phyloP scores from a whole-genome alignment of 2,113 vertebrate species.

The Illadopsis cleaveri region DNA sequence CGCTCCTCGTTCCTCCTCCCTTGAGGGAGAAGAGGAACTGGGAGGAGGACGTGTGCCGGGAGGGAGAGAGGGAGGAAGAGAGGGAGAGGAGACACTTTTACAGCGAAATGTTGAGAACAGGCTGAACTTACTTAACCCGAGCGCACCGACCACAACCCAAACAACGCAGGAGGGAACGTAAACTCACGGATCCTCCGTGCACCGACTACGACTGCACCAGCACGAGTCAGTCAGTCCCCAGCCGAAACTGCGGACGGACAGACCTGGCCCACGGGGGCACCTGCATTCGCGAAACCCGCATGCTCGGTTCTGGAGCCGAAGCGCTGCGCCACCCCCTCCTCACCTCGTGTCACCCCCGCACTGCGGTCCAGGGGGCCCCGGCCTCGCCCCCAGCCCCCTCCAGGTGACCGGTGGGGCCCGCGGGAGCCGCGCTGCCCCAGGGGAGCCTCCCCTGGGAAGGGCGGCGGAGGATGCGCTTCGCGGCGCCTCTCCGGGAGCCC shows the following conservation, averaged over 20 bases:
- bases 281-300: neutral
- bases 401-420: neutral
- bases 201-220: neutral
- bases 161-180: neutral
- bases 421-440: neutral
- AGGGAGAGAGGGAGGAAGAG: neutral
- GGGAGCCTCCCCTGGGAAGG: neutral
- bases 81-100: neutral
- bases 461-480: neutral
- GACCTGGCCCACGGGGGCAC: rapidly evolving
- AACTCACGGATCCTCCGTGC: neutral
- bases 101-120: neutral
- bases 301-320: neutral
- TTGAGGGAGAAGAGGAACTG: neutral
- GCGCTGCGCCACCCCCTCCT: rapidly evolving
- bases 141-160: neutral
- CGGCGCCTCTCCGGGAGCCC: neutral
- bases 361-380: neutral
- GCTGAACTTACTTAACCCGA: neutral
- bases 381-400: neutral
- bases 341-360: neutral
- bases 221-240: rapidly evolving
- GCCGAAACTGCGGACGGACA: neutral
- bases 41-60: neutral
- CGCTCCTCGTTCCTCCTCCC: neutral